A percentile compares a stretch with the other conserved stretches of the same genome.
These are phyloP conservation scores for Drosophila baimaii DNA, from an alignment of 1,140 invertebrate genomes.

Conservation along the genomic window DNA sequence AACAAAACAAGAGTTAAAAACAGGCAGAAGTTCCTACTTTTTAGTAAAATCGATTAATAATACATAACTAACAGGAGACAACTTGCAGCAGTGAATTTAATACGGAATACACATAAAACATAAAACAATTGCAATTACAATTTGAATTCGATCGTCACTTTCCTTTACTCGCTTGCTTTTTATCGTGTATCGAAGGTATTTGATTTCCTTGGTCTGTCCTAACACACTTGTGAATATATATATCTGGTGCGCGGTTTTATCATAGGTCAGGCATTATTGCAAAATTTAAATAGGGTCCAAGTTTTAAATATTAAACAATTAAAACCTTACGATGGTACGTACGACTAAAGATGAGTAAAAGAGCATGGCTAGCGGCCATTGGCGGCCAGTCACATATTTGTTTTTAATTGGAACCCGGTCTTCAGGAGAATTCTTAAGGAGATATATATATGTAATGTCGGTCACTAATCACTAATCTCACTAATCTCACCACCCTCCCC, in stretches of 20 bases:
- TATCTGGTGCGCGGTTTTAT: conserved; percentile 64
- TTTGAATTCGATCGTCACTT: conserved; percentile 36
- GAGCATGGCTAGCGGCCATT: conserved; percentile 25
- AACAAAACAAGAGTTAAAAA: conserved; percentile 36
- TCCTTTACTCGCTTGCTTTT: conserved; percentile 38
- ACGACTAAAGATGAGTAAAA: conserved; percentile 37
- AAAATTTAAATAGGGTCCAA: conserved; percentile 82
- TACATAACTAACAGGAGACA: conserved; percentile 42
- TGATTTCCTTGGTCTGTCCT: conserved; percentile 49
- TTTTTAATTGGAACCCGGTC: conserved; percentile 62
- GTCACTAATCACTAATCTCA: conserved; percentile 23
- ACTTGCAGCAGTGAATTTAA: conserved; percentile 77
- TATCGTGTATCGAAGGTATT: conserved; percentile 29
- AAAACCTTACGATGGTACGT: conserved; percentile 43
- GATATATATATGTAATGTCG: conserved; percentile 31
- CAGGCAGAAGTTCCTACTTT: conserved; percentile 81
- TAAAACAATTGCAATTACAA: conserved; percentile 12
- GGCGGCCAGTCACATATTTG: conserved; percentile 36
- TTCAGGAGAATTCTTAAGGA: conserved; percentile 27
- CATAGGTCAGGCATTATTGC: conserved; percentile 69
- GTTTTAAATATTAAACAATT: conserved; percentile 75
- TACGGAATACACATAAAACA: conserved; percentile 37
- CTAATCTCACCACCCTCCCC: conserved; percentile 4
- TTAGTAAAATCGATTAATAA: conserved; percentile 71
- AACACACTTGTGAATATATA: conserved; percentile 52